Base-by-base conservation (phyloP, 2,113 vertebrate genomes). In the Eclectus roratus region DNA sequence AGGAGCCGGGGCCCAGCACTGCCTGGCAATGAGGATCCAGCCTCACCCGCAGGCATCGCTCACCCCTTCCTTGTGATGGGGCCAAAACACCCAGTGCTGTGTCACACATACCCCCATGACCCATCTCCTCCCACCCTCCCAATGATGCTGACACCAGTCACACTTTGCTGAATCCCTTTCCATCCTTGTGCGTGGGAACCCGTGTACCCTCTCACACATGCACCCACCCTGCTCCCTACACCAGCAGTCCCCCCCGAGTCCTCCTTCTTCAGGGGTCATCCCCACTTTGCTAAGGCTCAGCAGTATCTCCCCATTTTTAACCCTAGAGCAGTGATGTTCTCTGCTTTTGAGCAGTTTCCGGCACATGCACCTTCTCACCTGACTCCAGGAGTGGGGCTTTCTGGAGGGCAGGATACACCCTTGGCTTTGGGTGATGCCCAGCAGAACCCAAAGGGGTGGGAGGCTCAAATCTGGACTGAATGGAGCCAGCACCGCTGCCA, bases 111-210 rank as follows among this genome's bases (percentile, higher is more conserved):
- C 41, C 39, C 85, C 77, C 37, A 14, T 94, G 95, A 96, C 68
- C 82, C 21, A 29, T 63, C 70, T 77, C 88, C 91, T 93, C 91
- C 88, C 55, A 80, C 85, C 37, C 56, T 68, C 61, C 56, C 83
- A 39, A 79, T 85, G 73, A 87, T 55, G 65, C 70, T 94, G 81
- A 29, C 65, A 65, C 73, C 11, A 12, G 81, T 96, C 96, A 95
- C 52, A 35, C 43, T 69, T 31, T 1, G 69, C 68, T 89, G 80
- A 95, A 78, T 81, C 84, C n/a, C 69, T 80, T 35, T 58, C 47
- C 39, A 44, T 66, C 78, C 73, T 69, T 39, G 37, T 50, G 10
- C 33, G 1, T 2, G 0, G 33, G 41, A 35, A 80, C n/a, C 9
- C 0, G 1, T 19, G 72, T 73, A 39, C 63, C 20, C 43, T 79